Base-by-base conservation (phyloP, 2,797 vertebrate genomes). In the Schizopygopsis pylzovi region DNA sequence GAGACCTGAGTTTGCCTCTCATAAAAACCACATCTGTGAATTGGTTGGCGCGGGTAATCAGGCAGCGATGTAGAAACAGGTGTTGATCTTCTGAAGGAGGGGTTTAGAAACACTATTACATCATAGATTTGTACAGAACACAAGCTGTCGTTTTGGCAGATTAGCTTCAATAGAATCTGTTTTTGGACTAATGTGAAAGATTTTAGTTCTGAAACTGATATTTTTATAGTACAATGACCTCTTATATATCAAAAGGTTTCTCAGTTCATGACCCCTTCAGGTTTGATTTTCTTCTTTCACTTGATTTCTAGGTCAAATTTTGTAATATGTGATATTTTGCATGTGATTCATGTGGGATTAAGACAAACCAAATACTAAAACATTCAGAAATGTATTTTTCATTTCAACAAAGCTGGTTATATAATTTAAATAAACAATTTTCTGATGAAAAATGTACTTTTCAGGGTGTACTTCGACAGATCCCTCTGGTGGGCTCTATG, bases 391-490 rank as follows among this genome's bases (percentile, higher is more conserved):
- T 61, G 12, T 5, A 11, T 12, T 61, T 61, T 61, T n/a, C 4
- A 12, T 25, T 67, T 67, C 6, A 67, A 33, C 15, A 37, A 4
- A 18, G 63, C 63, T 67, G 63, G 63, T 67, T 67, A 18, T 4
- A 7, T 37, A 4, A 67, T 67, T 67, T 2, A 9, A 37, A 33
- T 16, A 15, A 65, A 65, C 15, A 33, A 1, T 67, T 16, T 33
- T 33, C 13, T 33, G 25, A 65, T 65, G 25, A 65, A 33, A 16
- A 63, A 28, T 15, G 77, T 6, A 1, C 63, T 39, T 70, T 94
- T 45, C 84, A 99, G 98, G 98, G 98, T 4, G 93, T 98, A 89
- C 92, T 99, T 78, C 96, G 98, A 11, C 98, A 99, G 92, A 97
- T 99, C 89, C 98, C 98, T 0, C 91, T 99, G 0, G 96, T 99